Conservation (phyloP, 2,113 vertebrate genomes). For the Vidua macroura region DNA sequence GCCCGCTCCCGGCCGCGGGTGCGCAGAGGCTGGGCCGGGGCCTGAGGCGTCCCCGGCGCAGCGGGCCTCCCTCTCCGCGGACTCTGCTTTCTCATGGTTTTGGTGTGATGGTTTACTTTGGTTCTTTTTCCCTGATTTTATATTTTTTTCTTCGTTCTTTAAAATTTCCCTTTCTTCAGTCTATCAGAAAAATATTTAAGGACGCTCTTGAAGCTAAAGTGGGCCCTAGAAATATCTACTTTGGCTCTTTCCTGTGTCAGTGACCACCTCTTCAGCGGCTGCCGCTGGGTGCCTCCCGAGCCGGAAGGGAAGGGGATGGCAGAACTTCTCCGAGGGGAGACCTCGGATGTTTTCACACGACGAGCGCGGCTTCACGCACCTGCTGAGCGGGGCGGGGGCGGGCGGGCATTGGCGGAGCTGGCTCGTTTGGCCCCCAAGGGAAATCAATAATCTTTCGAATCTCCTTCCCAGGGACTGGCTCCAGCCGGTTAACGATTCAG, state of each 20-base stretch:
- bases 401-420: neutral
- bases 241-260: neutral
- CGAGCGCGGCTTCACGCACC: neutral
- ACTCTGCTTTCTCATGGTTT: neutral
- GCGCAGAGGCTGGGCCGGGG: too few species aligned
- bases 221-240: accelerated
- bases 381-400: neutral
- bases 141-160: neutral
- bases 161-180: neutral
- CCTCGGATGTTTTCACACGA: neutral
- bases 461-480: neutral
- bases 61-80: accelerated
- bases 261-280: neutral
- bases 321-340: neutral
- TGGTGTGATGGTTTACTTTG: neutral
- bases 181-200: neutral
- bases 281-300: neutral
- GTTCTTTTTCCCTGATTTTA: neutral
- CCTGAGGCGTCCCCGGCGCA: neutral
- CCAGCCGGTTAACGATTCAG: neutral
- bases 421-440: neutral
- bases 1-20: neutral
- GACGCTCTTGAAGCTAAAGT: neutral
- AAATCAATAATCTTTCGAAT: neutral
- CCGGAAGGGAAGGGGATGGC: neutral